A percentile compares a stretch with the other conserved stretches of the same genome.
Evolutionary conservation across 2,888 invertebrate genomes (phyloP).

Genomic region (Diaphora mendica): DNA sequence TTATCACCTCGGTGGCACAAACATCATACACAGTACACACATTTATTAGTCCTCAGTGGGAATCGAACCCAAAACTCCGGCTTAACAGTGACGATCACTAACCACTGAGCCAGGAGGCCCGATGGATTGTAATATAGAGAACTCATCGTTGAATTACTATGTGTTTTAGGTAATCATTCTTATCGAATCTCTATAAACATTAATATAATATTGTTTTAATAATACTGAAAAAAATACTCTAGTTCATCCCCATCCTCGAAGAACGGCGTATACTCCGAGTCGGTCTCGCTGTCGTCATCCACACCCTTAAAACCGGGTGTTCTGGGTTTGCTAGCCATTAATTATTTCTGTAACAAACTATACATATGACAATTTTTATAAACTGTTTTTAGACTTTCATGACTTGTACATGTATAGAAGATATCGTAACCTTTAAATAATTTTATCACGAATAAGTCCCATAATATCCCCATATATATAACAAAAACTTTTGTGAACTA

Average conservation of each 20-base stretch:
- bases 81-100: neutral
- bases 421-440: too few relatives aligned
- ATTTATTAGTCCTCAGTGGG: neutral
- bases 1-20: neutral
- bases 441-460: too few relatives aligned
- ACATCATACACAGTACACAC: neutral
- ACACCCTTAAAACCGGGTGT: conserved; percentile 67
- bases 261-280: conserved; percentile 72
- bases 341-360: conserved; percentile 53
- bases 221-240: conserved; percentile 63
- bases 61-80: neutral
- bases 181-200: neutral
- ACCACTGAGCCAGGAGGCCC: neutral
- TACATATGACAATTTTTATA: neutral
- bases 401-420: too few relatives aligned
- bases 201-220: neutral
- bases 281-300: conserved; percentile 72
- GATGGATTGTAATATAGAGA: neutral
- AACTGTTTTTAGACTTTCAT: too few relatives aligned
- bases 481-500: too few relatives aligned
- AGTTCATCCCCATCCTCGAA: conserved; percentile 77
- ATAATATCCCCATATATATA: too few relatives aligned
- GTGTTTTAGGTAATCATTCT: neutral
- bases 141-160: neutral
- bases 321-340: conserved; percentile 65